Evolutionary conservation across 2,888 invertebrate species (phyloP), one percentile per base, ranked within the genome.

Genomic region (Agrilus biguttatus): DNA sequence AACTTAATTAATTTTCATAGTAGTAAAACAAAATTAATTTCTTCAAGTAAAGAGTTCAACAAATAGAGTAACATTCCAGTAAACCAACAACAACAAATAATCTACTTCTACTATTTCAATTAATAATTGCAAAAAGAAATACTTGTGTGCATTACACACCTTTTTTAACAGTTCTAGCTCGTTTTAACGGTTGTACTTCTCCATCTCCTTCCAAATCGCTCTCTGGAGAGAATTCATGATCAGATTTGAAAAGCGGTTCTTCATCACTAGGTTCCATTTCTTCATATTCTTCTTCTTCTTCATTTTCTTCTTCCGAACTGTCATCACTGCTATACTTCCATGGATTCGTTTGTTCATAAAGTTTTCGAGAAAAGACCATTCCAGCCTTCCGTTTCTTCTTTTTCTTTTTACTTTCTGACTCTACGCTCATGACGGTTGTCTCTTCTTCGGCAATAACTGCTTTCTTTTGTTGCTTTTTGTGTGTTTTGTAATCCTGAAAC

Each of bases 181-280:
- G 72, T 59, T 86, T 81, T 49, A 83, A 67, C 0, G 90, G 91
- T 48, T 81, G 80, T 5, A 75, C 73, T 42, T 74, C 77, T 7
- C 79, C 80, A 42, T 78, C 80, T 34, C 77, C 81, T 48, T 79
- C 84, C 33, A 83, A 63, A 56, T 92, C 91, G 1, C 89, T 89
- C 58, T 91, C 91, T 0, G 89, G 89, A 0, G 90, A 90, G 63
- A 92, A 92, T 65, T 93, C 93, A 57, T 92, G 92, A 62, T 92
- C 91, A 0, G 88, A 89, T 59, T 80, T 83, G 52, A 80, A 76
- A 62, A n/a, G 65, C 66, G 41, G 66, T 68, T 33, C 50, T 42
- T 53, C 50, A 36, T 62, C 65, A 45, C 69, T 67, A 40, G 68
- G 67, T 54, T 68, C 55, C 47, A 61, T 55, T 53, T 66, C 55